Evolutionary conservation across 2,797 vertebrate species (phyloP).

Genomic region (Sebastes minor): DNA sequence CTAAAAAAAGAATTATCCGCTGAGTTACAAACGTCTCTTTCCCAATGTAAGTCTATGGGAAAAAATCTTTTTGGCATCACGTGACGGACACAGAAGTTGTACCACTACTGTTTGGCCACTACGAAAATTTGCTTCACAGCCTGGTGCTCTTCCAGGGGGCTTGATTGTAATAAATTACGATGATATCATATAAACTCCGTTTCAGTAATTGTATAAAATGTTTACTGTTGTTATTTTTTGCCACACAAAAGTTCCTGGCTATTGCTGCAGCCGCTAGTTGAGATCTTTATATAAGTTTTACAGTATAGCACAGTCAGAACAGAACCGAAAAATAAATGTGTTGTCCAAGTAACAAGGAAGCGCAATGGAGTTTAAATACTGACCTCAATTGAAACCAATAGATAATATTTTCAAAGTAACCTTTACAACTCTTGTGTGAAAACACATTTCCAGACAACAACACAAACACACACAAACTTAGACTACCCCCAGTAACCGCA

Average conservation of each 20-base stretch:
- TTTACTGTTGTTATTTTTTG: neutral
- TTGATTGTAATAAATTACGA: neutral
- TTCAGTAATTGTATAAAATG: neutral
- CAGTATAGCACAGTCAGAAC: neutral
- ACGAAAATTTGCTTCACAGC: too few relatives aligned
- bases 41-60: too few relatives aligned
- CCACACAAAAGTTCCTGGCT: neutral
- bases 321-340: neutral
- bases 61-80: too few relatives aligned
- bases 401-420: slow-evolving; percentile 24
- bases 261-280: neutral
- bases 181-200: neutral
- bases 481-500: slow-evolving; percentile 55
- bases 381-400: slow-evolving; percentile 2
- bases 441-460: slow-evolving; percentile 7
- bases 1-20: too few relatives aligned
- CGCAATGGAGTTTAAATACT: neutral
- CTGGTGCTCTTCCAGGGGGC: neutral
- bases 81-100: too few relatives aligned
- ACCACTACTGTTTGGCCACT: fast-evolving
- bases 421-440: slow-evolving; percentile 5
- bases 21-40: too few relatives aligned
- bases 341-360: neutral
- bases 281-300: neutral
- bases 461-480: slow-evolving; percentile 18